Evolutionary conservation across 2,797 vertebrate species (phyloP), one percentile per base, ranked within the genome.

Genomic region (Odontamblyopus lacepedii): DNA sequence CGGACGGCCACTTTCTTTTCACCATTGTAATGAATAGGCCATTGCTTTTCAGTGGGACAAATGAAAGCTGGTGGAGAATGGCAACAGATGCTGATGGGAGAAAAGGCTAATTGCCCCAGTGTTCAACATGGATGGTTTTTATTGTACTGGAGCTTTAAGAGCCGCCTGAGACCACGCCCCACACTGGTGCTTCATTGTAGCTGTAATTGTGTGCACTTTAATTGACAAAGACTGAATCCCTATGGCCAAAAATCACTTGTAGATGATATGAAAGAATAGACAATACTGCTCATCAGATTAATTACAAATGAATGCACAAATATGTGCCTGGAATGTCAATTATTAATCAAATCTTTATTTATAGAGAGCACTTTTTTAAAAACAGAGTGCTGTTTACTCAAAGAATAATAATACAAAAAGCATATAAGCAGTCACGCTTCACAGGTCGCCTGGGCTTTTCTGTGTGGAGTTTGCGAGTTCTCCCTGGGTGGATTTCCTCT

Each of bases 51-150:
- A 23, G 16, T 13, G 11, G n/a, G 63, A 23, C 12, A 64, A 32
- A 64, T 44, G 38, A 64, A 64, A 44, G 63, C 63, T 64, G 19
- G 7, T 64, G 63, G 63, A 44, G 38, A 64, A 64, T 26, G 38
- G 63, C 38, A n/a, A 48, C 63, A 64, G 13, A 64, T 44, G 63
- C 63, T 64, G 44, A 26, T 38, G 30, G 32, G 2, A 63, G 18
- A 62, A 35, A 62, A 62, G 60, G 60, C 60, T 62, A 62, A 32
- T 41, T 41, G n/a, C 38, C 23, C 35, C 19, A 23, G 60, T 35
- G 15, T 62, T 62, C 62, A 44, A 64, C 63, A 64, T 13, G 38
- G 63, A 41, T 4, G 4, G n/a, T 12, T 44, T 13, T 48, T 23
- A 48, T 44, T 44, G 23, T 44, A 44, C 11, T 15, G n/a, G 19